Base-by-base conservation (phyloP, 2,113 vertebrate genomes). In the Hiodon alosoides region DNA sequence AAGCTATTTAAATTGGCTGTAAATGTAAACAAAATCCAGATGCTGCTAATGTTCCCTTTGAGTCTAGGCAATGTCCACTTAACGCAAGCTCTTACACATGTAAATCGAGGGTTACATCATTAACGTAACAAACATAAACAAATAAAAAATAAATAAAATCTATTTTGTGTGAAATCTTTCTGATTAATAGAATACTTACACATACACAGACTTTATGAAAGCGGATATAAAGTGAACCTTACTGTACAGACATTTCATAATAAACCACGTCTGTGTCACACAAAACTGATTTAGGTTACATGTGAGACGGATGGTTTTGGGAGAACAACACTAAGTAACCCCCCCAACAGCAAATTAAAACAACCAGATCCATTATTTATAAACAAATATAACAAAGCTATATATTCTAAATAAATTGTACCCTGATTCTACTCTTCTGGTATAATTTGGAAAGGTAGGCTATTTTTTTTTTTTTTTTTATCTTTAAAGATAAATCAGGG, bases 11-110 rank as follows among this genome's bases (percentile, higher is more conserved):
- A 17, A 76, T 31, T 47, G 64, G 46, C 3, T 3, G 8, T 48
- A 66, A 66, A 66, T 11, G 64, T 66, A 66, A 66, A 66, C 48
- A 66, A 10, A 66, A 48, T 47, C 64, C 64, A 66, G 9, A 17
- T 66, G 64, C 16, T 46, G 10, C 46, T 47, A 48, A 47, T 66
- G 31, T 48, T 47, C 48, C 16, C 31, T 66, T 31, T 31, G 31
- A 31, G 31, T 2, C 31, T 31, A 31, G 31, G 31, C 31, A 31
- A 31, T 31, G 31, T 31, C 31, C 64, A 66, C 62, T 46, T 65
- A 7, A 7, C 64, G 11, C 3, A 7, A 48, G 46, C 64, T 10
- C 5, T 47, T 64, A 13, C 31, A 16, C 61, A 64, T 66, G 31
- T 8, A 48, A 8, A 48, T 13, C 8, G 31, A 31, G 31, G 31